Percentiles rank a stretch among this genome's conserved stretches.
phyloP scores from a whole-genome alignment of 2,113 vertebrate genomes.

The Vanacampus margaritifer region DNA sequence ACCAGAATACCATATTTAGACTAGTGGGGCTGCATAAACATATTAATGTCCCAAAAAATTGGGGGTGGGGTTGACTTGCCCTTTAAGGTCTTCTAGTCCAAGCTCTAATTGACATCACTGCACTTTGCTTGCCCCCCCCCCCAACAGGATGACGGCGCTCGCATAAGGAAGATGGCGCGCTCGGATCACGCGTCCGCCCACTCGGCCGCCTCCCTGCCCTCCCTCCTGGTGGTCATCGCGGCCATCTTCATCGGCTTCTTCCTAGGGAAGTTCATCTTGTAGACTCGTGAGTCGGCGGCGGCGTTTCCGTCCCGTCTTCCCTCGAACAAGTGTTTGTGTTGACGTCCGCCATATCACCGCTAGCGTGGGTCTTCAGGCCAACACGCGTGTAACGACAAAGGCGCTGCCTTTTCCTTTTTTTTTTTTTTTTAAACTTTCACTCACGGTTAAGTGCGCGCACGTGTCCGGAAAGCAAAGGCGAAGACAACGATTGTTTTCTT shows the following conservation, averaged over 20 bases:
- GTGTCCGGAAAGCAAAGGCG: constrained; percentile 44
- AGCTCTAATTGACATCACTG: no score
- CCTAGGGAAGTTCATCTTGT: constrained; percentile 99
- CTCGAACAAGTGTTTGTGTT: constrained; percentile 27
- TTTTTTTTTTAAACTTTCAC: constrained; percentile 58
- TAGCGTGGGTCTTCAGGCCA: constrained; percentile 79
- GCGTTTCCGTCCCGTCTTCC: constrained; percentile 68
- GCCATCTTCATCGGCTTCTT: constrained; percentile 99
- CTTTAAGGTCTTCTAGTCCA: background rate
- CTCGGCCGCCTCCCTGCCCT: constrained; percentile 87
- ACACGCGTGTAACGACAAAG: constrained; percentile 85
- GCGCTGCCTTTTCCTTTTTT: constrained; percentile 75
- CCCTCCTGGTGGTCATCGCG: constrained; percentile 96
- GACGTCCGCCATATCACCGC: constrained; percentile 91
- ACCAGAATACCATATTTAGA: no score
- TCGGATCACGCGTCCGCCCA: constrained; percentile 84
- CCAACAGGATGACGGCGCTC: constrained; percentile 88
- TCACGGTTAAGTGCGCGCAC: constrained; percentile 78
- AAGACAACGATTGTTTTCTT: constrained; percentile 66
- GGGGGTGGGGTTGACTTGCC: no score
- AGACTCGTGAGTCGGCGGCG: constrained; percentile 77
- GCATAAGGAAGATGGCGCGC: constrained; percentile 87
- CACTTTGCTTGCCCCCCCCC: background rate
- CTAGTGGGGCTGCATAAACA: no score
- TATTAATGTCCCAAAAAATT: no score